Percentiles rank a stretch among this genome's conserved stretches.
Conservation (phyloP, 2,888 invertebrate species). For the Andrena fulva region DNA sequence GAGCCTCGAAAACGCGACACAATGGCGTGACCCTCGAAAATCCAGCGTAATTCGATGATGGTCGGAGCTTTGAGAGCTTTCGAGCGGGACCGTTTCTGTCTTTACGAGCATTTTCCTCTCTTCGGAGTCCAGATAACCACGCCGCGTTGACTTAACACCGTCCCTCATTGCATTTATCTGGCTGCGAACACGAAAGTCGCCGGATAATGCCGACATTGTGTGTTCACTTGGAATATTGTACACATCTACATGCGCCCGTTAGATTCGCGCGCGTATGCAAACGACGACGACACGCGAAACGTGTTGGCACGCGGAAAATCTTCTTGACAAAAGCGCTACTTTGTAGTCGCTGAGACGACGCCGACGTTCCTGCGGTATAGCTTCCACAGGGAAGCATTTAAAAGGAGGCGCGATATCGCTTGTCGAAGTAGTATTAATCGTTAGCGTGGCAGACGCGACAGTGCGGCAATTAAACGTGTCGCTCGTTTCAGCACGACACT, state of each 20-base stretch:
- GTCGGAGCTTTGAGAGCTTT: slow-evolving; percentile 61
- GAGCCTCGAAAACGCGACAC: slow-evolving; percentile 25
- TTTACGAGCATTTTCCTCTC: slow-evolving; percentile 55
- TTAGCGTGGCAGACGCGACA: not conserved
- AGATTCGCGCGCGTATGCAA: not conserved
- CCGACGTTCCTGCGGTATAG: not conserved
- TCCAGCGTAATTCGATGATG: slow-evolving; percentile 65
- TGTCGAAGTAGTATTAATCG: slow-evolving; percentile 8
- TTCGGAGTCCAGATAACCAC: slow-evolving; percentile 56
- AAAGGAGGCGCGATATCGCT: not conserved
- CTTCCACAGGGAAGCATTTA: not conserved
- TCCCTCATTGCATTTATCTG: slow-evolving; percentile 64
- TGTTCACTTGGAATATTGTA: slow-evolving; percentile 47
- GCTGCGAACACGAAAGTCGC: slow-evolving; percentile 42
- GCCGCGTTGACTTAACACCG: slow-evolving; percentile 64
- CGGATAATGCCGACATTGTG: slow-evolving; percentile 56
- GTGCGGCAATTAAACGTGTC: too few relatives aligned
- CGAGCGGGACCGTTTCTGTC: slow-evolving; percentile 44
- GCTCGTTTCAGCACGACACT: too few relatives aligned
- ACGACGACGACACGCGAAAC: not conserved
- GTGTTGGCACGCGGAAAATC: not conserved
- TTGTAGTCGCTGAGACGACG: not conserved
- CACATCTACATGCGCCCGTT: slow-evolving; percentile 22
- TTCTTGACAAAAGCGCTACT: slow-evolving; percentile 14
- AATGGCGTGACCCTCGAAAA: slow-evolving; percentile 61